Percentiles rank a stretch among this genome's conserved stretches.
These are phyloP conservation scores for Drosophila hamatofila DNA, from an alignment of 2,888 invertebrate species.

Conservation along the genomic window DNA sequence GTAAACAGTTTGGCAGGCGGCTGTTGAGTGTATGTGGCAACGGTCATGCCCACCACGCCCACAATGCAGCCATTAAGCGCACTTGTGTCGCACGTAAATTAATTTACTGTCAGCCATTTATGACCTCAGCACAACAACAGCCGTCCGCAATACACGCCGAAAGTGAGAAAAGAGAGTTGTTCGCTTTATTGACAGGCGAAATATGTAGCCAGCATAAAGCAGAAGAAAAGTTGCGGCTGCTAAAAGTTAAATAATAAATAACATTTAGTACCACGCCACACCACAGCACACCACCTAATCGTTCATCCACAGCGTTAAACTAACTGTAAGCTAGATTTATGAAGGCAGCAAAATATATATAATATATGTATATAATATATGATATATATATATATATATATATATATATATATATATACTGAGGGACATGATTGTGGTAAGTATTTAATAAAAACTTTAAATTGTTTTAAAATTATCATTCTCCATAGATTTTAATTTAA, in stretches of 20 bases:
- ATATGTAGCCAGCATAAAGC: conserved; percentile 38
- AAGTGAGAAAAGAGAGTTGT: conserved; percentile 40
- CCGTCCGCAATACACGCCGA: conserved; percentile 19
- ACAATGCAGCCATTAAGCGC: conserved; percentile 65
- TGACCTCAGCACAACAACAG: conserved; percentile 31
- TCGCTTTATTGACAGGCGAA: conserved; percentile 67
- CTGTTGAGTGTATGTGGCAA: conserved; percentile 22
- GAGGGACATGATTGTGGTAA: too few species aligned
- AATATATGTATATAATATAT: background rate
- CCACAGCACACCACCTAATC: conserved; percentile 32
- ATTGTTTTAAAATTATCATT: background rate
- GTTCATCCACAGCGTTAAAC: conserved; percentile 22
- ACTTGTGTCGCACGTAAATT: conserved; percentile 76
- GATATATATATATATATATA: too few species aligned
- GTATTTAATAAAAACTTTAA: too few species aligned
- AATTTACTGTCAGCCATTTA: conserved; percentile 75
- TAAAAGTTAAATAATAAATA: conserved; percentile 77
- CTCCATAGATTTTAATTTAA: background rate
- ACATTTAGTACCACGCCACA: conserved; percentile 62
- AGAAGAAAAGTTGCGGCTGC: conserved; percentile 56
- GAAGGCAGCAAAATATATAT: conserved; percentile 9
- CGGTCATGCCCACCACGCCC: conserved; percentile 49
- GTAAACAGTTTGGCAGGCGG: conserved; percentile 33
- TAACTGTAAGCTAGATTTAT: conserved; percentile 42
- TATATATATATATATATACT: too few species aligned